Percentiles rank a stretch among this genome's conserved stretches.
Conservation (phyloP, 2,888 invertebrate species). For the Drosophila helvetica region DNA sequence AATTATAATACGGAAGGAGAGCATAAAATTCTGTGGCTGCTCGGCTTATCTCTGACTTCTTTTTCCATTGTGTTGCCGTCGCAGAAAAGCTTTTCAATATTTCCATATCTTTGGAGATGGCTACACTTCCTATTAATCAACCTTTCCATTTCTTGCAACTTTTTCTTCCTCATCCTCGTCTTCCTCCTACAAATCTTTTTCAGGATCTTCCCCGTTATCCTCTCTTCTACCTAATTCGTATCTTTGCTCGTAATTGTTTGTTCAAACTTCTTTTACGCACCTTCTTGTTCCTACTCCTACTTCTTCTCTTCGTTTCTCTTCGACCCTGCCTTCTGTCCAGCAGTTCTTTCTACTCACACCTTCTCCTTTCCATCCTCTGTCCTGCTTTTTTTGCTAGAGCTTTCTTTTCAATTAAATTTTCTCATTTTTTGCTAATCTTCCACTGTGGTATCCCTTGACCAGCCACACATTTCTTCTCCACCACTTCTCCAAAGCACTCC, state of each 20-base stretch:
- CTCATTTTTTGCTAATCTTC: conserved; percentile 10
- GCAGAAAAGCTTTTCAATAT: conserved; percentile 73
- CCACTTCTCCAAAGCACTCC: not conserved
- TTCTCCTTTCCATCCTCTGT: conserved; percentile 7
- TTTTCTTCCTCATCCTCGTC: too few relatives aligned
- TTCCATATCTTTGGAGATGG: conserved; percentile 24
- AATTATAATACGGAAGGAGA: conserved; percentile 69
- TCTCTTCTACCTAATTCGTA: not conserved
- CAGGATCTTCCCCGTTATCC: not conserved
- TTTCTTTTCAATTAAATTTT: conserved; percentile 15
- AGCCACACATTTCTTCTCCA: not conserved
- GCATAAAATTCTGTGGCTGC: conserved; percentile 27
- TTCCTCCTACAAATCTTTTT: too few relatives aligned
- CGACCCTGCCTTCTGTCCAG: conserved; percentile 1
- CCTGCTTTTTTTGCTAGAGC: conserved; percentile 25
- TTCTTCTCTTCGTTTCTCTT: not conserved
- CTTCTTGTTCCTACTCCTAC: not conserved
- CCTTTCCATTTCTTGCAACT: too few relatives aligned
- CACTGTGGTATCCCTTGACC: not conserved
- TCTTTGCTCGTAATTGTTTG: not conserved
- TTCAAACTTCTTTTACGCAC: not conserved
- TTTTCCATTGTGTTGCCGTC: conserved; percentile 49
- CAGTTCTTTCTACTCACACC: conserved; percentile 27
- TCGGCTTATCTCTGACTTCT: conserved; percentile 19
- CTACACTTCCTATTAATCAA: not conserved